Evolutionary conservation across 1,140 invertebrate genomes (phyloP).

Genomic region (Chionoecetes opilio): DNA sequence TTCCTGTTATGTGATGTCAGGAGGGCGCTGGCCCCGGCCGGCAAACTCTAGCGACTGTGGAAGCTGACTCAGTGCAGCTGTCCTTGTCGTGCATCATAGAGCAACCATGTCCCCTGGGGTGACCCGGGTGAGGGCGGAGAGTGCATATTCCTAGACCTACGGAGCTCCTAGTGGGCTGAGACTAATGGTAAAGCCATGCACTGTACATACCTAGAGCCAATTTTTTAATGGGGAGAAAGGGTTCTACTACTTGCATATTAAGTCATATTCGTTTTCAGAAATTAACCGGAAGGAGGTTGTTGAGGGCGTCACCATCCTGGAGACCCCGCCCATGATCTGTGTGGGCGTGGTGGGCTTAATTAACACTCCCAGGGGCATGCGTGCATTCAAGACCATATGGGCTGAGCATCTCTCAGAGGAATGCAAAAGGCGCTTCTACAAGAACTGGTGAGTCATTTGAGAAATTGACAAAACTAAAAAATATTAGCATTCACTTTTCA

Average conservation of each 20-base stretch:
- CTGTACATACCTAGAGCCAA: not conserved
- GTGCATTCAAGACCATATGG: slow-evolving; percentile 97
- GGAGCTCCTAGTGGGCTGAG: slow-evolving; percentile 81
- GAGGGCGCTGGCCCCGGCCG: not conserved
- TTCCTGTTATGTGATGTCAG: not conserved
- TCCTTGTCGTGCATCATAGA: not conserved
- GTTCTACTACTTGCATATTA: not conserved
- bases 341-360: slow-evolving; percentile 99
- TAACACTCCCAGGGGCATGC: slow-evolving; percentile 97
- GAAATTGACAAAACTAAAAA: too few species aligned
- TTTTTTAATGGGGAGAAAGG: not conserved
- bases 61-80: not conserved
- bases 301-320: slow-evolving; percentile 98
- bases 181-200: not conserved
- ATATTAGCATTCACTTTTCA: too few species aligned
- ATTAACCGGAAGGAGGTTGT: slow-evolving; percentile 99
- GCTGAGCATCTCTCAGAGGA: slow-evolving; percentile 99
- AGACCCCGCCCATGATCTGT: slow-evolving; percentile 98
- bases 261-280: slow-evolving; percentile 87
- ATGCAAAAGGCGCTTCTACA: slow-evolving; percentile 99
- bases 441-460: slow-evolving; percentile 96
- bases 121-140: not conserved
- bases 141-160: not conserved
- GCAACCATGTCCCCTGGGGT: not conserved
- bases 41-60: slow-evolving; percentile 16